Percentiles rank a stretch among this genome's conserved stretches.
These are phyloP conservation scores for Axea sp. DNA, from an alignment of 2,888 invertebrate species.

Conservation along the genomic window DNA sequence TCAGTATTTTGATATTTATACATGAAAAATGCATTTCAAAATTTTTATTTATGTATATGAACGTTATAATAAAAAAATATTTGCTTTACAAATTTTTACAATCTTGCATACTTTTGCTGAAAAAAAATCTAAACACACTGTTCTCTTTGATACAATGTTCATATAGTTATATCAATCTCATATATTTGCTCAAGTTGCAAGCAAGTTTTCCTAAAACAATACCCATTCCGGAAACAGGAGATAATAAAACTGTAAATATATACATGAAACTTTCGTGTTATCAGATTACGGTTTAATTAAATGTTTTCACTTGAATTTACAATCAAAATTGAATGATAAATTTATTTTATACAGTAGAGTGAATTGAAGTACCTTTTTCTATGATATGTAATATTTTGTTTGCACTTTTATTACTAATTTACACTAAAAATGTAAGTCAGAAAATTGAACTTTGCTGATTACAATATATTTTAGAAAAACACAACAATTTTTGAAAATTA, in stretches of 20 bases:
- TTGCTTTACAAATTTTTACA: conserved; percentile 11
- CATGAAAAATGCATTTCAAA: too few relatives aligned
- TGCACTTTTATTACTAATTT: not conserved
- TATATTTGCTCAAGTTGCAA: conserved; percentile 40
- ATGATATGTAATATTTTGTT: not conserved
- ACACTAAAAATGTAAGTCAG: not conserved
- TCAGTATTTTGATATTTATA: too few relatives aligned
- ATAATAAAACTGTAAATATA: conserved; percentile 39
- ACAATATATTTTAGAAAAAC: too few relatives aligned
- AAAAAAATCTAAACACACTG: too few relatives aligned
- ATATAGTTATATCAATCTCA: conserved; percentile 29
- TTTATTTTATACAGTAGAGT: not conserved
- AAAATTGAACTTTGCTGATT: not conserved
- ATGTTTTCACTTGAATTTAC: conserved; percentile 21
- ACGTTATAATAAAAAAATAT: too few relatives aligned
- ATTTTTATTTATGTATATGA: too few relatives aligned
- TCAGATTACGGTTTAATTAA: conserved; percentile 32
- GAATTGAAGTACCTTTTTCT: conserved; percentile 16
- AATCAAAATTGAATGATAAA: not conserved
- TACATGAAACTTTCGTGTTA: conserved; percentile 22
- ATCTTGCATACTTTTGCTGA: conserved; percentile 5
- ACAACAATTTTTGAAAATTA: too few relatives aligned
- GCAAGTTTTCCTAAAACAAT: conserved; percentile 47
- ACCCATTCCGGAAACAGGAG: conserved; percentile 31
- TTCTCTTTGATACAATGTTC: conserved; percentile 24